Conservation (phyloP, 2,888 invertebrate species). For the Drosophila picticornis region DNA sequence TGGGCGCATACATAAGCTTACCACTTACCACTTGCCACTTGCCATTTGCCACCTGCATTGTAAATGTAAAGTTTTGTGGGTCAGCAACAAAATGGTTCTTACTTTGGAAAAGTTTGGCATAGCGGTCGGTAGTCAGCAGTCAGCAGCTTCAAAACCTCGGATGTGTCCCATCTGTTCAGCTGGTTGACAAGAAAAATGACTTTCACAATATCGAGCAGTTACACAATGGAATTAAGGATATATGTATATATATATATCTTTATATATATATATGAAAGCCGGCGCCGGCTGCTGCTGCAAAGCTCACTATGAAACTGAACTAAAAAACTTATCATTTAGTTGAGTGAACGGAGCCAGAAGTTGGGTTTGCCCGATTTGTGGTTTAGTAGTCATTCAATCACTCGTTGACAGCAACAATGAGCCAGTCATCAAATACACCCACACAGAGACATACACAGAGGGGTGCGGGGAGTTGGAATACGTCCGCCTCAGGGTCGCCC, state of each 20-base stretch:
- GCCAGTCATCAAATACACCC: constrained; percentile 35
- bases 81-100: neutral
- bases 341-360: constrained; percentile 18
- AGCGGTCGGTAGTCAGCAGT: neutral
- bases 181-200: constrained; percentile 62
- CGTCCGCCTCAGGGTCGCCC: neutral
- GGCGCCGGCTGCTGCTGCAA: constrained; percentile 5
- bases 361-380: constrained; percentile 30
- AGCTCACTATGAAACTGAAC: constrained; percentile 5
- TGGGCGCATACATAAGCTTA: neutral
- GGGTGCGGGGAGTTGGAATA: neutral
- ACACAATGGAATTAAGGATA: constrained; percentile 59
- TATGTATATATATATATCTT: constrained; percentile 27
- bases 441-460: constrained; percentile 3
- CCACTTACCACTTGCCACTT: neutral
- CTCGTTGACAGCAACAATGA: constrained; percentile 55
- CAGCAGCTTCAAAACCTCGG: constrained; percentile 2
- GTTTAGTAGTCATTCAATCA: constrained; percentile 54
- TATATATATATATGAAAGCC: neutral
- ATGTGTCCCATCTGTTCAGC: constrained; percentile 10
- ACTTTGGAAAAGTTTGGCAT: neutral
- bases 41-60: neutral
- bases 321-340: constrained; percentile 60
- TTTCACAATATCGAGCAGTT: constrained; percentile 20
- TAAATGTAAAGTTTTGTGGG: constrained; percentile 1